Conservation (phyloP, 2,888 invertebrate species). For the Agapostemon virescens region DNA sequence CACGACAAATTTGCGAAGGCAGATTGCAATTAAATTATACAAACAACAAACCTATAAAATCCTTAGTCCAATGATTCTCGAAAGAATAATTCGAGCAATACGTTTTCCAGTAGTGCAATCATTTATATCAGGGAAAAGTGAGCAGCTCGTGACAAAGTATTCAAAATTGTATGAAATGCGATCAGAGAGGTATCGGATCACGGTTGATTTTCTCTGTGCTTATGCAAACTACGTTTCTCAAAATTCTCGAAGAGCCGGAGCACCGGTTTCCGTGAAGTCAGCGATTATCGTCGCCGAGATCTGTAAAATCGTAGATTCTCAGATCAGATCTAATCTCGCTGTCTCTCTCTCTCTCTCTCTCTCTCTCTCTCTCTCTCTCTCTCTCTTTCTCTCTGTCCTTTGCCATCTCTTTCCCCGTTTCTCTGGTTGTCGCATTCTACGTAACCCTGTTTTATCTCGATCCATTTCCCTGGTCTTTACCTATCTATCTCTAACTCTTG, state of each 20-base stretch:
- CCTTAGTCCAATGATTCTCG: too few species aligned
- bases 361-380: not conserved
- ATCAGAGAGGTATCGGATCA: not conserved
- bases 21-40: too few species aligned
- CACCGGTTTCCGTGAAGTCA: conserved; percentile 2
- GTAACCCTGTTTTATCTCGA: conserved; percentile 47
- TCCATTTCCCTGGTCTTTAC: conserved; percentile 56
- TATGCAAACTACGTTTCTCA: conserved; percentile 24
- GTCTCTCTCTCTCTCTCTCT: not conserved
- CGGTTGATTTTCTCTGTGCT: not conserved
- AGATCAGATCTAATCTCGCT: conserved; percentile 33
- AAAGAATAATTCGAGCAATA: too few species aligned
- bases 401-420: too few species aligned
- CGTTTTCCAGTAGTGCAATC: too few species aligned
- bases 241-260: conserved; percentile 25
- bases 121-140: not conserved
- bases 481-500: conserved; percentile 52
- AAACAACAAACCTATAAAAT: too few species aligned
- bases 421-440: conserved; percentile 5
- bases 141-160: not conserved
- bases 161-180: not conserved
- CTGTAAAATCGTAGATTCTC: conserved; percentile 40
- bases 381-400: not conserved
- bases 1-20: too few species aligned
- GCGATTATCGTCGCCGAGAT: conserved; percentile 45